Base-by-base conservation (phyloP, 2,797 vertebrate species). In the Myotis vivesi region DNA sequence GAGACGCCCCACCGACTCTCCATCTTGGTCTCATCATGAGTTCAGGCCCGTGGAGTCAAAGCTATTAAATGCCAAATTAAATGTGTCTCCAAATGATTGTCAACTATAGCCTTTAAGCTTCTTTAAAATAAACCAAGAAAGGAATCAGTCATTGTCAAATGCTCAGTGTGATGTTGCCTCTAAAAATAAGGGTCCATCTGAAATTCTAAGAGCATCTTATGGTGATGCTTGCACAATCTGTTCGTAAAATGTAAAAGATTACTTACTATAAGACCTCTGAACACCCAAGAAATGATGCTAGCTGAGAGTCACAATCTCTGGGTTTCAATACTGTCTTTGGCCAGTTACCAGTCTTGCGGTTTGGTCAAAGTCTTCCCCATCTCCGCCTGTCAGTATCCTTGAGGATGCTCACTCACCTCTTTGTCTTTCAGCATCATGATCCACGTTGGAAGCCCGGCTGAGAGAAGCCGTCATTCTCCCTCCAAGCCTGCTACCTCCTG, bases 161-260 rank as follows among this genome's bases (percentile, higher is more conserved):
- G 81, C 59, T 96, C 94, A 33, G 80, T 41, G 59, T 49, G 64
- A 57, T 83, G 49, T 51, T 28, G 69, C 57, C 75, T 89, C 90
- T 96, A 90, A 93, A 97, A 95, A 92, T 79, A 80, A 68, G 72
- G 84, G 84, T 55, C 38, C 64, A 46, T 71, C 77, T 89, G 87
- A 93, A 90, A 94, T 89, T 84, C 89, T 64, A 96, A 66, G 36
- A 89, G 87, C 55, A 55, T 75, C 81, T 94, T 62, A 51, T n/a
- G 55, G 83, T 0, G 36, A 84, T 20, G 55, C 46, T 30, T 49
- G n/a, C 77, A 64, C 28, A 72, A 87, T 92, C 87, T 92, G 81
- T 69, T 36, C 3, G 76, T 41, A 38, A 85, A 92, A 91, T 51
- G 62, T 36, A 62, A 59, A 66, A 30, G 86, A 57, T 36, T 30